A percentile compares a stretch with the other conserved stretches of the same genome.
These are phyloP conservation scores for Drosophila pruinosa DNA, from an alignment of 1,140 invertebrate species.

Conservation along the genomic window DNA sequence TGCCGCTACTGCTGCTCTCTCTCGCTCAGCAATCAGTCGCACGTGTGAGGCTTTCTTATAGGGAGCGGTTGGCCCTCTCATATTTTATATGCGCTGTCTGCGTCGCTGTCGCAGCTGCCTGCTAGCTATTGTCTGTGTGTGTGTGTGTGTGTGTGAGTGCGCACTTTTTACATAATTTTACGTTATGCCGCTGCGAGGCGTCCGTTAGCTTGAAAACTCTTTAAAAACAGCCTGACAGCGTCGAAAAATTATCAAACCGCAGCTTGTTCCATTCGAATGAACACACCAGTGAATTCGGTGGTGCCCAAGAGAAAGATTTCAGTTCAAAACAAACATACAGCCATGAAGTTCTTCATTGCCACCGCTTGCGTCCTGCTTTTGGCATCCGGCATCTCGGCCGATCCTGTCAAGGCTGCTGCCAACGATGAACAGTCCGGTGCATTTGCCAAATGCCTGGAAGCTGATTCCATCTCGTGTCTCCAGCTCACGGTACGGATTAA, in stretches of 20 bases:
- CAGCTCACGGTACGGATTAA: conserved; percentile 85
- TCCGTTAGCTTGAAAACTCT: conserved; percentile 81
- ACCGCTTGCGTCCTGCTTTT: conserved; percentile 79
- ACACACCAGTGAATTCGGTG: conserved; percentile 82
- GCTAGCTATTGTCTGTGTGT: not conserved
- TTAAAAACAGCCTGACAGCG: conserved; percentile 83
- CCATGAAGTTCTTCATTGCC: conserved; percentile 76
- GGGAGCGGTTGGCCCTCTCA: conserved; percentile 51
- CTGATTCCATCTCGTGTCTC: conserved; percentile 87
- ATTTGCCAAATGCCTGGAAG: conserved; percentile 84
- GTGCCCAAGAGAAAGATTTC: conserved; percentile 69
- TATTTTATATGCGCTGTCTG: conserved; percentile 31
- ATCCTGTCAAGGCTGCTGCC: conserved; percentile 66
- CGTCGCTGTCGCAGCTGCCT: conserved; percentile 36
- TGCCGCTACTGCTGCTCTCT: not conserved
- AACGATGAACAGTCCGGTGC: conserved; percentile 65
- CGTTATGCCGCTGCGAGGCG: conserved; percentile 70
- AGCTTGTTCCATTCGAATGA: conserved; percentile 83
- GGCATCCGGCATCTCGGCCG: conserved; percentile 75
- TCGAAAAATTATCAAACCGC: conserved; percentile 83
- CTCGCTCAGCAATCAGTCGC: conserved; percentile 17
- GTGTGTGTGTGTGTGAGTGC: conserved; percentile 54
- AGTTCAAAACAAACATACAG: conserved; percentile 52
- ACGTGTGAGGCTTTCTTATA: conserved; percentile 45
- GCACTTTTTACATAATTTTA: conserved; percentile 79